phyloP scores from a whole-genome alignment of 2,888 invertebrate species.

The Luffia ferchaultella region DNA sequence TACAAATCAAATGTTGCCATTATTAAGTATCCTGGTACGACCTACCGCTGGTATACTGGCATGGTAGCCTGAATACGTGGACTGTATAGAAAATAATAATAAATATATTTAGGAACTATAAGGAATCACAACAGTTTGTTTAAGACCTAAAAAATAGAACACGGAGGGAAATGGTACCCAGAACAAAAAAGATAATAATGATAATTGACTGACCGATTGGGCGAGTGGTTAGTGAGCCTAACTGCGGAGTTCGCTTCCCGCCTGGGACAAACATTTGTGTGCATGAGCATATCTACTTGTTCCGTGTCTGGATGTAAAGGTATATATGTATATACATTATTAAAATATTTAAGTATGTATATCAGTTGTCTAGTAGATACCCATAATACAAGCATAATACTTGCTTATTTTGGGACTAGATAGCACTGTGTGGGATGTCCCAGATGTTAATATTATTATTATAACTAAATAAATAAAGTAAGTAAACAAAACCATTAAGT shows the following conservation, averaged over 20 bases:
- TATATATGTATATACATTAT: not conserved
- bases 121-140: not conserved
- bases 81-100: not conserved
- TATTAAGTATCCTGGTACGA: not conserved
- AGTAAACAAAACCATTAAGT: no score
- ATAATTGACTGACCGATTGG: not conserved
- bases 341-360: not conserved
- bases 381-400: no score
- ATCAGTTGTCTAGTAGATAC: not conserved
- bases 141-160: no score
- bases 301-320: not conserved
- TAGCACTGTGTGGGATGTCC: no score
- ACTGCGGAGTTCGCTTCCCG: no score
- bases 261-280: no score
- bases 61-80: not conserved
- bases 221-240: not conserved
- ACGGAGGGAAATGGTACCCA: no score
- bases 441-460: no score
- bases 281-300: not conserved
- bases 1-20: no score
- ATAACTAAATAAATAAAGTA: no score
- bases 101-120: not conserved
- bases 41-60: not conserved
- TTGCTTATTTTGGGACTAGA: no score
- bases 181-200: not conserved